Conservation (phyloP, 2,888 invertebrate genomes). For the Buathra laborator region DNA sequence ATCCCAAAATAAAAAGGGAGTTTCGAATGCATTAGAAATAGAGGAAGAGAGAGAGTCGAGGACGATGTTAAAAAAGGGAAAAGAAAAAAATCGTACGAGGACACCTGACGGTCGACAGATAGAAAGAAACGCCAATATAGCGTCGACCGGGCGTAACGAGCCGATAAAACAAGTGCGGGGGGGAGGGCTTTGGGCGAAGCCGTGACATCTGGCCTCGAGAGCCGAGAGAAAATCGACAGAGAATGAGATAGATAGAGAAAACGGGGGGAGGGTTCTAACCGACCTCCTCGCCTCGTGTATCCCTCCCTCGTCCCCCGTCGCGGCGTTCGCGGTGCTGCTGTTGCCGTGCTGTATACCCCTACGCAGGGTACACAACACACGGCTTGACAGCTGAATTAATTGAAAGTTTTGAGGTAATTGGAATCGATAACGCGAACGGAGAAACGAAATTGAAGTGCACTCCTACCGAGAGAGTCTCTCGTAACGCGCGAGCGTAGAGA, state of each 20-base stretch:
- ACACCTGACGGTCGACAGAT: constrained; percentile 67
- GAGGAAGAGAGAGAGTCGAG: neutral
- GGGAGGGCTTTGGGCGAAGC: constrained; percentile 72
- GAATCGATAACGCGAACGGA: constrained; percentile 74
- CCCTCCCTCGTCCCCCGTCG: neutral
- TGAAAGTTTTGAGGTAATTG: constrained; percentile 81
- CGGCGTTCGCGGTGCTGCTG: neutral
- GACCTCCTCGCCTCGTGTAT: constrained; percentile 17
- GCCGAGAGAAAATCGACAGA: constrained; percentile 55
- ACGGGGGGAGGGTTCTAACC: constrained; percentile 3
- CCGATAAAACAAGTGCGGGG: constrained; percentile 79
- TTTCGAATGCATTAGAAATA: constrained; percentile 35
- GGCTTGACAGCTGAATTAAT: constrained; percentile 80
- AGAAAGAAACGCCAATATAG: constrained; percentile 80
- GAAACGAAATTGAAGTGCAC: constrained; percentile 44
- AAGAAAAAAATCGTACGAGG: constrained; percentile 54
- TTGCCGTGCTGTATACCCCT: neutral
- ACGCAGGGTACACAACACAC: constrained; percentile 56
- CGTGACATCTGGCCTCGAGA: constrained; percentile 75
- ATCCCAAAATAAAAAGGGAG: constrained; percentile 52
- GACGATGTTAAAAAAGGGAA: constrained; percentile 37
- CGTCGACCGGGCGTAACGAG: constrained; percentile 80
- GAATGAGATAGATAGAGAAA: constrained; percentile 63
- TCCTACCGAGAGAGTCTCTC: neutral
- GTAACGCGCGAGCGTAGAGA: neutral